phyloP scores from a whole-genome alignment of 2,888 invertebrate species.

The Drosophila eohydei region DNA sequence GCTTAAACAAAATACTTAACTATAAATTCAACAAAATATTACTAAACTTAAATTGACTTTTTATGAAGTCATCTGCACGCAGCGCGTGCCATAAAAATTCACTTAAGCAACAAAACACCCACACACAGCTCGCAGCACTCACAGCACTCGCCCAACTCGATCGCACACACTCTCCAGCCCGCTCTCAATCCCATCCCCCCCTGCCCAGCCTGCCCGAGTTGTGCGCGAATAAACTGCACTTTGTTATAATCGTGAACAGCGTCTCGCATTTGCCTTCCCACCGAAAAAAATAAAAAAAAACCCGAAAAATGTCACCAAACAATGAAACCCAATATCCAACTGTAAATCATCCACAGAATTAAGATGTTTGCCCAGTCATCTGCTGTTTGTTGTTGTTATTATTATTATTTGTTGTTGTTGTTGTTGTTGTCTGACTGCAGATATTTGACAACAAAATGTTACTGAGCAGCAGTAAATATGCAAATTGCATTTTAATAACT shows the following conservation, averaged over 20 bases:
- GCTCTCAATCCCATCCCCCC: background rate
- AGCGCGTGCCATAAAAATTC: slow-evolving; percentile 78
- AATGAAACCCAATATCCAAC: slow-evolving; percentile 78
- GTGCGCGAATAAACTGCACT: slow-evolving; percentile 35
- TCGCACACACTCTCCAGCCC: slow-evolving; percentile 1
- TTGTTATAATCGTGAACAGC: slow-evolving; percentile 27
- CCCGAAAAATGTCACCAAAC: slow-evolving; percentile 64
- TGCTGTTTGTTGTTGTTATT: slow-evolving; percentile 17
- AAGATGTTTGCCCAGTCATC: slow-evolving; percentile 66
- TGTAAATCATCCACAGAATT: slow-evolving; percentile 81
- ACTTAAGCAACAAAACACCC: slow-evolving; percentile 67
- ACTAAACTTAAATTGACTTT: slow-evolving; percentile 78
- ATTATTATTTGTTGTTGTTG: slow-evolving; percentile 22
- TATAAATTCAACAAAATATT: slow-evolving; percentile 78
- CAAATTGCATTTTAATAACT: slow-evolving; percentile 2
- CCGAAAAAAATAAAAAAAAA: slow-evolving; percentile 8
- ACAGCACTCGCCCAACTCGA: background rate
- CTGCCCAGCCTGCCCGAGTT: background rate
- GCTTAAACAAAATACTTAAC: slow-evolving; percentile 76
- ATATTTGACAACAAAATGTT: slow-evolving; percentile 6
- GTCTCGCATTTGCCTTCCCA: slow-evolving; percentile 20
- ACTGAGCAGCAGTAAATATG: background rate
- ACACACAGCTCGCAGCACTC: slow-evolving; percentile 38
- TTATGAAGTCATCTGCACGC: slow-evolving; percentile 74
- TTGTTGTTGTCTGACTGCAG: slow-evolving; percentile 23